phyloP scores from a whole-genome alignment of 30 jellyfish, hydroid and myxozoan species.

The Pelagia noctiluca region DNA sequence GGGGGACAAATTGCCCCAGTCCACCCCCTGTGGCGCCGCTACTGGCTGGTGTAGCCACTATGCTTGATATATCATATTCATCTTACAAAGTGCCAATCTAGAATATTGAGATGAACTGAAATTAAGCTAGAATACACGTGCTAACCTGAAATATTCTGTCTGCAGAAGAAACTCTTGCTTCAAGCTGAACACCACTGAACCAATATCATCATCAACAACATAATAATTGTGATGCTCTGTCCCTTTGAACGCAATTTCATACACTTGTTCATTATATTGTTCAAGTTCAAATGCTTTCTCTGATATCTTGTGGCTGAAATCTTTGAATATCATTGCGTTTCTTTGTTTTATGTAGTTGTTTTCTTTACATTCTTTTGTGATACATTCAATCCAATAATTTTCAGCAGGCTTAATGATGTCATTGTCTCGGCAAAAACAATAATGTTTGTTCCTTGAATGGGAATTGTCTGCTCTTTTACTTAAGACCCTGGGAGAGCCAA shows the following conservation, averaged over 20 bases:
- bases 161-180: constrained; percentile 78
- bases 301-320: constrained; percentile 56
- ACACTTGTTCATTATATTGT: constrained; percentile 93
- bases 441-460: constrained; percentile 32
- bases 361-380: constrained; percentile 75
- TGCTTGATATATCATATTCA: too few relatives aligned
- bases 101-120: too few relatives aligned
- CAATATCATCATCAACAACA: constrained; percentile 78
- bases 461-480: not conserved
- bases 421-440: constrained; percentile 77
- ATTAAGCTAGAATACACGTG: too few relatives aligned
- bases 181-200: constrained; percentile 85
- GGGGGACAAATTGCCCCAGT: too few relatives aligned
- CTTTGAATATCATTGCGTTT: constrained; percentile 56
- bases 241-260: constrained; percentile 83
- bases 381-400: constrained; percentile 92
- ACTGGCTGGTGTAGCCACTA: too few relatives aligned
- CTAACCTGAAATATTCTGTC: constrained; percentile 84
- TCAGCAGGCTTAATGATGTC: constrained; percentile 36
- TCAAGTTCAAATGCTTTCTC: constrained; percentile 81
- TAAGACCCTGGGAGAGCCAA: constrained; percentile 46
- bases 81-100: too few relatives aligned
- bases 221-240: constrained; percentile 82
- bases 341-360: constrained; percentile 52
- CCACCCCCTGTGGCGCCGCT: too few relatives aligned